phyloP scores from a whole-genome alignment of 2,113 vertebrate genomes.

The Halcyon senegalensis region DNA sequence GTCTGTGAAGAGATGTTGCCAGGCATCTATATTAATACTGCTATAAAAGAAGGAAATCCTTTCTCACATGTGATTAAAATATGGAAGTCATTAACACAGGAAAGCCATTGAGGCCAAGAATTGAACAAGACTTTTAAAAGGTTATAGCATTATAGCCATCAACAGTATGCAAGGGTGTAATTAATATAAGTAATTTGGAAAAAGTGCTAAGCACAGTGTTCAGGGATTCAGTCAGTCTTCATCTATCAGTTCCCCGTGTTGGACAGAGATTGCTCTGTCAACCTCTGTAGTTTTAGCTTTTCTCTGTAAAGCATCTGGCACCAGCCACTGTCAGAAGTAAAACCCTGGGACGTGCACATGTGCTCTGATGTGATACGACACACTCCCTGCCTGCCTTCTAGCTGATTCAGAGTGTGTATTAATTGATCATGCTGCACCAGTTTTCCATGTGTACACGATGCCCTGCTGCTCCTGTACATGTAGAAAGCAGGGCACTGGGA shows the following conservation, averaged over 20 bases:
- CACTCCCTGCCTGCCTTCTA: not conserved
- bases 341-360: rapidly evolving
- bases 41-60: constrained; percentile 27
- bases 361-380: not conserved
- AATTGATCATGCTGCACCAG: not conserved
- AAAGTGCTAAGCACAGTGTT: not conserved
- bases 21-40: not conserved
- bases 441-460: rapidly evolving
- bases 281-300: not conserved
- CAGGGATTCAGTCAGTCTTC: not conserved
- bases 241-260: not conserved
- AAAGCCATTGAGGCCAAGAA: constrained; percentile 10
- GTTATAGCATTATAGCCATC: not conserved
- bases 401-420: not conserved
- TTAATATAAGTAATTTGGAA: not conserved
- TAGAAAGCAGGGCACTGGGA: not conserved
- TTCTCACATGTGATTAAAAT: not conserved
- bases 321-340: rapidly evolving
- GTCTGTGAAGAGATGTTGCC: not conserved
- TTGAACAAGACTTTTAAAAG: not conserved
- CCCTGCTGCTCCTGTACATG: not conserved
- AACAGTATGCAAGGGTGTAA: not conserved
- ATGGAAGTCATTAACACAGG: constrained; percentile 45
- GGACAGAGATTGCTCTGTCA: not conserved
- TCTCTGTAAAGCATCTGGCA: not conserved